Evolutionary conservation across 1,140 invertebrate species (phyloP), one percentile per base, ranked within the genome.

Genomic region (Drosophila pandora): DNA sequence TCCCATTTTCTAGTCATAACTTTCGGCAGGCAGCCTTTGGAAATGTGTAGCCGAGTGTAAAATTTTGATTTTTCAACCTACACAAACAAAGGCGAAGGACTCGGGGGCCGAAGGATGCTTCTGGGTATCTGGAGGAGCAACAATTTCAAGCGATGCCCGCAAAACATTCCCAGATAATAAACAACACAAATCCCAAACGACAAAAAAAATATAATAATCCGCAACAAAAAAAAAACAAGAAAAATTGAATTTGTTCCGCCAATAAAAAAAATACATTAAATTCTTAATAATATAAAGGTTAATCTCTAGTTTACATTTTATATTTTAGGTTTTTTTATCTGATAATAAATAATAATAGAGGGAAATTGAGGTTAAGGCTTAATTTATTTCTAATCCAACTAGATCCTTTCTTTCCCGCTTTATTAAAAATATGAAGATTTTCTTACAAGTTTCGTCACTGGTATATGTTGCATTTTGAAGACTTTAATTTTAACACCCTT

Each of bases 31-130:
- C 56, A 75, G 69, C 77, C 69, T 85, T 85, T 81, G 61, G 61
- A 84, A 80, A 80, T 85, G 82, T 85, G 77, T 71, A 85, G 77
- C 69, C 62, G 61, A 87, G 81, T 67, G 69, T 80, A 85, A 85
- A 85, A 85, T 85, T 85, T 85, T 85, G 81, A 85, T 85, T 85
- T 85, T 85, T 87, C 78, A 80, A 76, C 59, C 57, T 50, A 60
- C 58, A 64, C 70, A 82, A 72, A 65, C 58, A 71, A 41, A 45
- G 34, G 32, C n/a, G 10, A 5, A 64, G 12, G 62, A 41, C 41
- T 37, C n/a, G 34, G 37, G 23, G 47, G 13, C 45, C 10, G 61
- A 28, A 43, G 39, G 25, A 41, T 23, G 30, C 8, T 23, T n/a
- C 23, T 32, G 56, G 64, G 10, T 8, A 3, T 12, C 45, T 32